Conservation (phyloP, 2,113 vertebrate genomes). For the Hyaena hyaena region DNA sequence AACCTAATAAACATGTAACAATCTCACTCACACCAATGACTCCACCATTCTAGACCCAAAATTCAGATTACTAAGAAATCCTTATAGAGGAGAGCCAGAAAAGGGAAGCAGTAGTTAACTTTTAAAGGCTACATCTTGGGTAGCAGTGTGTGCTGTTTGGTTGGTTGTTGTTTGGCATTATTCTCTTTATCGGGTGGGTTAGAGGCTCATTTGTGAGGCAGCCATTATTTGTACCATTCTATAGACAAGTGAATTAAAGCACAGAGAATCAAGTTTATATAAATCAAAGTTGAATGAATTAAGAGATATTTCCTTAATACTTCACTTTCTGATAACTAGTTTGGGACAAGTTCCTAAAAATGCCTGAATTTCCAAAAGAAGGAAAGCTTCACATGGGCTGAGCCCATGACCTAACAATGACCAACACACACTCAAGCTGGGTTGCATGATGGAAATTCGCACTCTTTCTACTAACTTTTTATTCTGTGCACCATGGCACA, state of each 20-base stretch:
- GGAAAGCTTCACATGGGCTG: neutral
- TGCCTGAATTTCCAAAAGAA: neutral
- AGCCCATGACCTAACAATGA: neutral
- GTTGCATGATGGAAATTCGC: neutral
- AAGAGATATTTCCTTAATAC: neutral
- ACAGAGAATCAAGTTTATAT: neutral
- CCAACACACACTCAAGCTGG: neutral
- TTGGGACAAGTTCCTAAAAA: neutral
- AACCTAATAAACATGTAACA: neutral
- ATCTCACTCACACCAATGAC: neutral
- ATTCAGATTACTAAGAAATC: conserved; percentile 31
- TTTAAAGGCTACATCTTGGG: neutral
- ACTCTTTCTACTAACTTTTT: neutral
- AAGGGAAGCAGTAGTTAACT: neutral
- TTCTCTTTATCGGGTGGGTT: neutral
- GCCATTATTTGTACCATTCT: neutral
- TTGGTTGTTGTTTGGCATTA: neutral
- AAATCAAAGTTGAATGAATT: neutral
- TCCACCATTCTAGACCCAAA: neutral
- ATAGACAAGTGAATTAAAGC: neutral
- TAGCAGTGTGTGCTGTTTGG: neutral
- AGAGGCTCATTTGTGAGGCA: neutral
- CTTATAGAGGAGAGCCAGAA: neutral
- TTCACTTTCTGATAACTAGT: conserved; percentile 30
- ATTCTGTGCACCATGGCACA: neutral